Evolutionary conservation across 2,113 vertebrate species (phyloP).

Genomic region (Corynorhinus townsendii): DNA sequence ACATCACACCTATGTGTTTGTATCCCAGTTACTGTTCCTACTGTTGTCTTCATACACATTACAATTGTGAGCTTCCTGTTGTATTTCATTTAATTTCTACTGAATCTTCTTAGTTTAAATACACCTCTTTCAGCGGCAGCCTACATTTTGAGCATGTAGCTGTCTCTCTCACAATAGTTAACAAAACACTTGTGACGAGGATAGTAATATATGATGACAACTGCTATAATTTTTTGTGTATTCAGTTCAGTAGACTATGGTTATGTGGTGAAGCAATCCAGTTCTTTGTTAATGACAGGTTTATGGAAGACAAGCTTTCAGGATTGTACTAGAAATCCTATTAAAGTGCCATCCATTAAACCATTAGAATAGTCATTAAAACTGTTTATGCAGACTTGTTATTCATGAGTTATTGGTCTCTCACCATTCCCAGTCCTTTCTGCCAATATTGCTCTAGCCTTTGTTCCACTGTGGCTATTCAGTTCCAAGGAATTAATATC

Average conservation of each 20-base stretch:
- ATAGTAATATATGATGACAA: conserved; percentile 50
- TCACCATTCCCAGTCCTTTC: conserved; percentile 70
- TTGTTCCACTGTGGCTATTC: conserved; percentile 63
- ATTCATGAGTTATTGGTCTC: conserved; percentile 79
- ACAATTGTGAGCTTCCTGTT: neutral
- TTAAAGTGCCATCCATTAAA: conserved; percentile 80
- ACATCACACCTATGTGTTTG: neutral
- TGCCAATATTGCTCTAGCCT: conserved; percentile 70
- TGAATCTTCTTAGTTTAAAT: neutral
- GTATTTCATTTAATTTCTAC: conserved; percentile 5
- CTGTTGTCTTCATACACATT: neutral
- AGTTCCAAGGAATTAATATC: conserved; percentile 46
- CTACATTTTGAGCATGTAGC: neutral
- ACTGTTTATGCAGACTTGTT: conserved; percentile 76
- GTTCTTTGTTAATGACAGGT: conserved; percentile 74
- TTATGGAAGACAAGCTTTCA: conserved; percentile 76
- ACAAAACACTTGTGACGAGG: conserved; percentile 39
- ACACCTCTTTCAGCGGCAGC: neutral
- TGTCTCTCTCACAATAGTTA: conserved; percentile 22
- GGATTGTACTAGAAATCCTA: conserved; percentile 77
- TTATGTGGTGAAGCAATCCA: conserved; percentile 53
- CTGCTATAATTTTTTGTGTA: conserved; percentile 57
- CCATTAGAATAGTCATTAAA: conserved; percentile 81
- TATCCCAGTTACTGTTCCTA: neutral
- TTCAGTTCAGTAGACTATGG: conserved; percentile 38